Conservation (phyloP, 2,888 invertebrate genomes). For the Platerodrilus igneus region DNA sequence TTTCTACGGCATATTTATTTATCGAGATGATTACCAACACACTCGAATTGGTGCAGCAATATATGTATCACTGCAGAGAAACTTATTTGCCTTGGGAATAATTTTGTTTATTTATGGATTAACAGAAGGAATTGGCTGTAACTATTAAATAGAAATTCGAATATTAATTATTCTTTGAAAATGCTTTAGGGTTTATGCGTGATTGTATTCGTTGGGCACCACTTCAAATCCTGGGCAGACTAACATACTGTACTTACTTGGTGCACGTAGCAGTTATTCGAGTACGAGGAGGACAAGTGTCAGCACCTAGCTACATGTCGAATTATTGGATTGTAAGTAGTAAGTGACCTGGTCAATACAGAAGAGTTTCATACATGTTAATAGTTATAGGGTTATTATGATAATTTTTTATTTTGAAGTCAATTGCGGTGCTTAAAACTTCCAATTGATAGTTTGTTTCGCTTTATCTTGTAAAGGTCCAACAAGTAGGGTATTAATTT, state of each 20-base stretch:
- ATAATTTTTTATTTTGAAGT: too few relatives aligned
- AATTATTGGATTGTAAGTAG: slow-evolving; percentile 31
- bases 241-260: slow-evolving; percentile 37
- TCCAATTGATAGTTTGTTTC: too few relatives aligned
- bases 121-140: slow-evolving; percentile 41
- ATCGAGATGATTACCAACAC: slow-evolving; percentile 37
- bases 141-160: too few relatives aligned
- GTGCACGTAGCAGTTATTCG: slow-evolving; percentile 32
- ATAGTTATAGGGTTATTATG: too few relatives aligned
- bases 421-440: too few relatives aligned
- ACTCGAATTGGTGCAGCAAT: slow-evolving; percentile 44
- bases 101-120: slow-evolving; percentile 36
- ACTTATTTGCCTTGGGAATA: slow-evolving; percentile 43
- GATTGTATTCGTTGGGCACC: slow-evolving; percentile 20
- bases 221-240: slow-evolving; percentile 33
- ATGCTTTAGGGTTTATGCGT: slow-evolving; percentile 16
- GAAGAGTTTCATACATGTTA: too few relatives aligned
- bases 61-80: slow-evolving; percentile 45
- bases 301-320: slow-evolving; percentile 29
- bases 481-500: too few relatives aligned
- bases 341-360: too few relatives aligned
- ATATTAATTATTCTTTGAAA: too few relatives aligned
- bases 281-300: slow-evolving; percentile 26
- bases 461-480: too few relatives aligned
- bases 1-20: slow-evolving; percentile 34